phyloP scores from a whole-genome alignment of 2,888 invertebrate species.

The Perithous albicinctus region DNA sequence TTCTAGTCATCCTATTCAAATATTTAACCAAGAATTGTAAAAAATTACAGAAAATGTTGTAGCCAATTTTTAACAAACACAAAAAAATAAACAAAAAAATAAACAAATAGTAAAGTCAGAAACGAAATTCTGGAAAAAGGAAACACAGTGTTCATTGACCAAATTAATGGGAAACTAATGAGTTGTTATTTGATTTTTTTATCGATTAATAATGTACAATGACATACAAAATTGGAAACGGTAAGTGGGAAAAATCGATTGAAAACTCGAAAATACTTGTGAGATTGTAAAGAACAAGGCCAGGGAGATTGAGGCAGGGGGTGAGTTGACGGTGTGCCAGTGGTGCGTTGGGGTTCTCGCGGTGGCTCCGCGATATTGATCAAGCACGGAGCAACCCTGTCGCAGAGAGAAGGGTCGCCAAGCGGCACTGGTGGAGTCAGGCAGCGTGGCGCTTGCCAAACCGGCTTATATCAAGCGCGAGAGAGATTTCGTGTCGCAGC shows the following conservation, averaged over 20 bases:
- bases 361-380: conserved; percentile 57
- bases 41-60: too few species aligned
- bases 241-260: not conserved
- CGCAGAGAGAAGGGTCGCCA: conserved; percentile 53
- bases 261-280: conserved; percentile 16
- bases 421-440: conserved; percentile 68
- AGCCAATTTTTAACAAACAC: too few species aligned
- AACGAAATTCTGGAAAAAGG: too few species aligned
- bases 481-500: conserved; percentile 51
- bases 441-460: conserved; percentile 35
- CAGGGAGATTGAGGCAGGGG: not conserved
- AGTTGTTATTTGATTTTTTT: too few species aligned
- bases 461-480: conserved; percentile 63
- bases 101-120: too few species aligned
- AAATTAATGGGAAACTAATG: too few species aligned
- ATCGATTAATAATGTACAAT: too few species aligned
- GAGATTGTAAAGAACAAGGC: conserved; percentile 30
- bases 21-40: too few species aligned
- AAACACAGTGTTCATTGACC: not conserved
- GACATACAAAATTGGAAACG: too few species aligned
- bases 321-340: conserved; percentile 30
- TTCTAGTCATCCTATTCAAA: too few species aligned
- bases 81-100: too few species aligned
- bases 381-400: conserved; percentile 60
- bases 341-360: conserved; percentile 39